phyloP scores from a whole-genome alignment of 2,888 invertebrate species.

The Catotricha subobsoleta region DNA sequence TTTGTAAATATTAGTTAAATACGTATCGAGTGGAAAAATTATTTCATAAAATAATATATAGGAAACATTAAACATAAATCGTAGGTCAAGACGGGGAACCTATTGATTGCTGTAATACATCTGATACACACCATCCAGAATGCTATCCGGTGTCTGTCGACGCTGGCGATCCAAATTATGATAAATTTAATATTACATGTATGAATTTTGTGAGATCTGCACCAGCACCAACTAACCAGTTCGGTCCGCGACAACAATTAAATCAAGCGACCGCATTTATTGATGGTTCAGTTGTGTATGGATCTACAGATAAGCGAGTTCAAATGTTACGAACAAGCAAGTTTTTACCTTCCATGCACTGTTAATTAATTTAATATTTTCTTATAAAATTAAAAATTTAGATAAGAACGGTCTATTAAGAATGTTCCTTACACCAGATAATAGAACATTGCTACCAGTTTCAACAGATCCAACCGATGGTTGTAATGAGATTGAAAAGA shows the following conservation, averaged over 20 bases:
- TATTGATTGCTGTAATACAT: conserved; percentile 46
- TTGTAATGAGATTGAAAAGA: conserved; percentile 53
- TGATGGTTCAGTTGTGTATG: conserved; percentile 72
- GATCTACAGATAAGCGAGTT: conserved; percentile 36
- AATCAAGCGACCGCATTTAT: conserved; percentile 72
- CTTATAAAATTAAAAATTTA: background rate
- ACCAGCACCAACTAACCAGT: conserved; percentile 54
- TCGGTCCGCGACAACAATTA: conserved; percentile 66
- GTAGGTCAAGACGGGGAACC: conserved; percentile 44
- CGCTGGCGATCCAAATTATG: conserved; percentile 49
- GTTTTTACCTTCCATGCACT: background rate
- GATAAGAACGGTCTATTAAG: conserved; percentile 39
- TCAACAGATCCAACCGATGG: conserved; percentile 55
- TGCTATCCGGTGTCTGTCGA: conserved; percentile 60
- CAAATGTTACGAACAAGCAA: conserved; percentile 31
- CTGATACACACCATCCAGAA: conserved; percentile 43
- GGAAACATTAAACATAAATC: too few relatives aligned
- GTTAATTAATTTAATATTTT: background rate
- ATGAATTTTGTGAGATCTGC: conserved; percentile 77
- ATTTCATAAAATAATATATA: too few relatives aligned
- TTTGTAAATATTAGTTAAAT: background rate
- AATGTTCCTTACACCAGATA: conserved; percentile 44
- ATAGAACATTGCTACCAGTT: conserved; percentile 48
- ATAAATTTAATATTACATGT: conserved; percentile 47
- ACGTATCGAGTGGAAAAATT: too few relatives aligned